Evolutionary conservation across 2,113 vertebrate species (phyloP).

Genomic region (Osmerus mordax): DNA sequence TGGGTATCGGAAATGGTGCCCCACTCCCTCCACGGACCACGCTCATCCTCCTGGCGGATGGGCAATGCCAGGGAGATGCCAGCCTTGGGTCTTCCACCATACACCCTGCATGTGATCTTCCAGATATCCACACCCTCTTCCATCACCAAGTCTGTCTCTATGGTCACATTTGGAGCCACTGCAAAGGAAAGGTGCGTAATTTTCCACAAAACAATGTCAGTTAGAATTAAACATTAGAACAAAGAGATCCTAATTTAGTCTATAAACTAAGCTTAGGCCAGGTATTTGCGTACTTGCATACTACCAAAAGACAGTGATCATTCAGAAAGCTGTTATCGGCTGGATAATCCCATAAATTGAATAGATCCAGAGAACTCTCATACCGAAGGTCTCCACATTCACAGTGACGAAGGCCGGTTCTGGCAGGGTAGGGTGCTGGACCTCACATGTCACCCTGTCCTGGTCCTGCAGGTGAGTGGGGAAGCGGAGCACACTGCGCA

Average conservation of each 20-base stretch:
- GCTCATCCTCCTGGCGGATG: constrained; percentile 8
- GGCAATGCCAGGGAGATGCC: constrained; percentile 58
- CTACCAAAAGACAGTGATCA: no score
- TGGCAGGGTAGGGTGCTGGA: constrained; percentile 57
- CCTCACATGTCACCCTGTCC: constrained; percentile 55
- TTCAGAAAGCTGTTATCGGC: no score
- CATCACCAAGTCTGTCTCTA: constrained; percentile 53
- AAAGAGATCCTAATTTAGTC: no score
- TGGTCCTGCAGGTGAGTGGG: constrained; percentile 63
- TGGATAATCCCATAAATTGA: neutral
- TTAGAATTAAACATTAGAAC: no score
- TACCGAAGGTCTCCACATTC: constrained; percentile 58
- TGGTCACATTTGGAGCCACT: constrained; percentile 62
- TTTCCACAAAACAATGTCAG: neutral
- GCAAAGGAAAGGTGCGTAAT: constrained; percentile 43
- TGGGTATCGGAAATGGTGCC: constrained; percentile 22
- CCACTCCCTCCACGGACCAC: constrained; percentile 19
- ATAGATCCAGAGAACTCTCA: constrained; percentile 4
- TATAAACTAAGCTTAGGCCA: no score
- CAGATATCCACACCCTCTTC: constrained; percentile 49
- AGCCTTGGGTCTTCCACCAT: constrained; percentile 64
- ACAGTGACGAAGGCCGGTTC: constrained; percentile 34
- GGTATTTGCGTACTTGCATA: no score
- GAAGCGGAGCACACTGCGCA: constrained; percentile 59
- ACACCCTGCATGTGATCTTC: constrained; percentile 64